These are phyloP conservation scores for Solea solea DNA, from an alignment of 2,113 vertebrate species.

Conservation along the genomic window DNA sequence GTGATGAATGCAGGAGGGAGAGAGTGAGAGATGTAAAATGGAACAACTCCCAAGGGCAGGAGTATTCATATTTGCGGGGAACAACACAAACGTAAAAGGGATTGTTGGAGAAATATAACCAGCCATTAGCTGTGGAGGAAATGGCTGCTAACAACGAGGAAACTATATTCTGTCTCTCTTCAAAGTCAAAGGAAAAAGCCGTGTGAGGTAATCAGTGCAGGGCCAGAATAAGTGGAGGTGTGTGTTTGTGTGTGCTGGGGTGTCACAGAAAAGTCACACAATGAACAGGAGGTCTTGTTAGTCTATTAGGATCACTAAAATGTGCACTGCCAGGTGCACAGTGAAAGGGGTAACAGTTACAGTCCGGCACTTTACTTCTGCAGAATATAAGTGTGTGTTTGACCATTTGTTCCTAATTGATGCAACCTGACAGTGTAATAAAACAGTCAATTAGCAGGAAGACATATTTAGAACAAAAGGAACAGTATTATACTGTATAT, in stretches of 20 bases:
- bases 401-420: too few species aligned
- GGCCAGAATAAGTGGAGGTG: slow-evolving; percentile 3
- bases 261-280: slow-evolving; percentile 17
- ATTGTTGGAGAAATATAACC: slow-evolving; percentile 62
- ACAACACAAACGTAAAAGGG: slow-evolving; percentile 59
- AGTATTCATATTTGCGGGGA: slow-evolving; percentile 59
- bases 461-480: too few species aligned
- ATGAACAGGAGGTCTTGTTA: slow-evolving; percentile 23
- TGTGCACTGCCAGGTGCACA: slow-evolving; percentile 19
- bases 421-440: too few species aligned
- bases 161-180: slow-evolving; percentile 41
- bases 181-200: slow-evolving; percentile 21
- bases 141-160: slow-evolving; percentile 45
- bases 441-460: too few species aligned
- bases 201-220: slow-evolving; percentile 12
- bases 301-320: slow-evolving; percentile 17
- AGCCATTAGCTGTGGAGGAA: slow-evolving; percentile 56
- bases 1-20: slow-evolving; percentile 4
- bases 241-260: not conserved
- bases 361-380: slow-evolving; percentile 9
- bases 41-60: slow-evolving; percentile 68
- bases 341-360: slow-evolving; percentile 21
- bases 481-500: too few species aligned
- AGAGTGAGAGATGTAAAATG: slow-evolving; percentile 62
- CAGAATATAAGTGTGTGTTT: slow-evolving; percentile 1